Conservation (phyloP, 2,888 invertebrate genomes). For the Cephus nigrinus region DNA sequence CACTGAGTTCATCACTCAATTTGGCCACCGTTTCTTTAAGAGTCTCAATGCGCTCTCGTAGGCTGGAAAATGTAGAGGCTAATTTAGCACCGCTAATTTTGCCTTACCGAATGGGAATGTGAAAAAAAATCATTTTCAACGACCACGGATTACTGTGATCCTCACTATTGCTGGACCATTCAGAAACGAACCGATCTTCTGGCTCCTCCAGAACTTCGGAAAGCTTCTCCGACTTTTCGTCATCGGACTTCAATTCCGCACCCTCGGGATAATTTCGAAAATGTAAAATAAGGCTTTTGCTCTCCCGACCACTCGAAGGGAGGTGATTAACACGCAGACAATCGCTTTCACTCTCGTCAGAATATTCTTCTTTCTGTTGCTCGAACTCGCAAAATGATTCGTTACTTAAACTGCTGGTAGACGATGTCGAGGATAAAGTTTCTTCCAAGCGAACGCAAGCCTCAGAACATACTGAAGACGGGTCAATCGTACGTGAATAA, state of each 20-base stretch:
- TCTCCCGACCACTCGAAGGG: too few species aligned
- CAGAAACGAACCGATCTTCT: constrained; percentile 27
- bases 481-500: too few species aligned
- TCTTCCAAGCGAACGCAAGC: too few species aligned
- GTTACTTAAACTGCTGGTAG: background rate
- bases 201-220: constrained; percentile 41
- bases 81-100: too few species aligned
- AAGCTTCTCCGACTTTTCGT: constrained; percentile 37
- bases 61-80: constrained; percentile 19
- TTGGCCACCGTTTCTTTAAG: constrained; percentile 50
- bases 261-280: background rate
- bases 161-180: constrained; percentile 27
- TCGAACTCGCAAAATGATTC: background rate
- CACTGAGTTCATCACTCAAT: constrained; percentile 50
- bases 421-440: background rate
- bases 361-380: background rate
- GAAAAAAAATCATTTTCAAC: too few species aligned
- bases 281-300: constrained; percentile 11
- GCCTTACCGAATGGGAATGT: too few species aligned
- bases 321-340: too few species aligned
- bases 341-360: background rate
- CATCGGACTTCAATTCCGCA: constrained; percentile 22
- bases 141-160: too few species aligned
- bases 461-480: too few species aligned
- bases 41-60: constrained; percentile 50